Evolutionary conservation across 2,888 invertebrate genomes (phyloP).

Genomic region (Clanis bilineata): DNA sequence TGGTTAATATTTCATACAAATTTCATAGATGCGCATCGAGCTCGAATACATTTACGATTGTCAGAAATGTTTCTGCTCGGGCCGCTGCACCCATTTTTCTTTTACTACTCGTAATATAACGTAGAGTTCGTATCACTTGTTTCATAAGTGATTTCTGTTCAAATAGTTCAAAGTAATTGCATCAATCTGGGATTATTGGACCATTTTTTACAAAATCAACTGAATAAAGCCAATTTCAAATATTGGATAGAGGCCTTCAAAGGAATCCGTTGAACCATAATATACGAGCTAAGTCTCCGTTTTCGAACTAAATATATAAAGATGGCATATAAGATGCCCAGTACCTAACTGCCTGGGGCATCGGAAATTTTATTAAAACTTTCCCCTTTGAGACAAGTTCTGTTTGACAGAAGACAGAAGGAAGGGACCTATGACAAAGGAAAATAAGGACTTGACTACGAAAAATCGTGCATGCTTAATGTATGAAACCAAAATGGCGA

Average conservation of each 20-base stretch:
- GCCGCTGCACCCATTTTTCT: too few relatives aligned
- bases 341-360: conserved; percentile 69
- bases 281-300: conserved; percentile 53
- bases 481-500: too few relatives aligned
- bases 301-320: conserved; percentile 53
- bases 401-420: conserved; percentile 59
- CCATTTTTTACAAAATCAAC: not conserved
- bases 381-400: conserved; percentile 77
- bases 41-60: too few relatives aligned
- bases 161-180: not conserved
- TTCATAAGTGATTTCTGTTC: too few relatives aligned
- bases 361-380: conserved; percentile 79
- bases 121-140: too few relatives aligned
- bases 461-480: too few relatives aligned
- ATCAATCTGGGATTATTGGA: not conserved
- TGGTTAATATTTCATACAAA: too few relatives aligned
- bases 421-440: conserved; percentile 25
- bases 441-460: too few relatives aligned
- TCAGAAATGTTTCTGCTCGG: too few relatives aligned
- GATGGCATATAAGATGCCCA: conserved; percentile 65
- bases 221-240: conserved; percentile 37
- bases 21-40: too few relatives aligned
- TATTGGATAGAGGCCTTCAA: conserved; percentile 53
- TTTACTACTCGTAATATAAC: too few relatives aligned
- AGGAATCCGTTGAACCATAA: conserved; percentile 51